Conservation (phyloP, 2,797 vertebrate genomes). For the Nyctibius grandis region DNA sequence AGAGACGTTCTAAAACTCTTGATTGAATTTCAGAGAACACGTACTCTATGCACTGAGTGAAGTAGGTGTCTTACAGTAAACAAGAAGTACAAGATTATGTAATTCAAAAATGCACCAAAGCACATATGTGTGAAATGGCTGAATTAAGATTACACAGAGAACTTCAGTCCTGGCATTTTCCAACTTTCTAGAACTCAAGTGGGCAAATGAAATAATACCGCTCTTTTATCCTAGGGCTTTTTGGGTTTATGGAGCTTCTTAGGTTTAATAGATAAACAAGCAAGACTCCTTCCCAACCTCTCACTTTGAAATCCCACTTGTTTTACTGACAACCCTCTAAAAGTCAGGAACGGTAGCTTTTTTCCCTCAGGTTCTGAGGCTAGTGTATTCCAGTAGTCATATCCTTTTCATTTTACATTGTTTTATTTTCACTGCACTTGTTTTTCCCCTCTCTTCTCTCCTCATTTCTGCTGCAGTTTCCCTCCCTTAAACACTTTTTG, state of each 20-base stretch:
- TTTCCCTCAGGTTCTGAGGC: neutral
- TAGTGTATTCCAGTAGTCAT: neutral
- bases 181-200: neutral
- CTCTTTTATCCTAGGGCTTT: neutral
- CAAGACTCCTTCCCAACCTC: neutral
- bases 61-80: neutral
- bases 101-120: neutral
- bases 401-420: neutral
- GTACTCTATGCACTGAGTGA: neutral
- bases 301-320: neutral
- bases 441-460: neutral
- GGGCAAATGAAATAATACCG: neutral
- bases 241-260: neutral
- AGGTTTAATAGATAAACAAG: neutral
- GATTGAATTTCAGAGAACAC: neutral
- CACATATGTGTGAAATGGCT: neutral
- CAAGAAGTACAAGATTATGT: neutral
- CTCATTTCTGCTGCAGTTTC: neutral
- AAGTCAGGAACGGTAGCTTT: neutral
- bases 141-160: neutral
- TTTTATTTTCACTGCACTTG: neutral
- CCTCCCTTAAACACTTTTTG: slow-evolving; percentile 2
- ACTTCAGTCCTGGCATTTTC: neutral
- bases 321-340: neutral
- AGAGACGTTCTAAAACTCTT: neutral